Evolutionary conservation across 2,888 invertebrate species (phyloP), one percentile per base, ranked within the genome.

Genomic region (Catonia carolina): DNA sequence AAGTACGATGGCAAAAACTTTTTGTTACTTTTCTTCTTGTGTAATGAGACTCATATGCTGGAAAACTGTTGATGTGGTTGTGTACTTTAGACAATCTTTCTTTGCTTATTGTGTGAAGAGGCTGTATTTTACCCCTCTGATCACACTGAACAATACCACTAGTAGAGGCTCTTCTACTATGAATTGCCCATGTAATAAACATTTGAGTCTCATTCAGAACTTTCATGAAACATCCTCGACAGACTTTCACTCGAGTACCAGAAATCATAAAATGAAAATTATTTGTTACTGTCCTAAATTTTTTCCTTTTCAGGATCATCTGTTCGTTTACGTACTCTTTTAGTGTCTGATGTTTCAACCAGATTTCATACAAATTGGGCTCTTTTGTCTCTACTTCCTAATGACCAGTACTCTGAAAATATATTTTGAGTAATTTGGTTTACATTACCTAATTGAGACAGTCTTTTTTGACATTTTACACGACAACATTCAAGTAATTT

Each of bases 151-250:
- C 37, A 14, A 41, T 23, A 15, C 53, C 53, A 5, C 22, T 39
- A 15, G 20, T 37, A n/a, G 35, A 33, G 5, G 20, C 10, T 4
- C 4, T 18, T 18, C 39, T 53, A 36, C 22, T 53, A 18, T 23
- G 14, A 6, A 53, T 17, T 7, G 41, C 39, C 22, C 18, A 18
- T 14, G 41, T 53, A n/a, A 53, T 41, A 53, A 53, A 53, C 53
- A 53, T 53, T 23, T 53, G 39, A 6, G 53, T 39, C 15, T 53
- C 39, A 27, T 53, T 23, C 8, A 53, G 31, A 23, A 23, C 23
- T 18, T 53, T 53, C 53, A 53, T 53, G 41, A 53, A 53, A 18
- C 41, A 53, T n/a, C 53, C 53, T 23, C 27, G 22, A 37, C 18
- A 53, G 22, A 15, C 23, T 53, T 41, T 53, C 12, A 41, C 14